phyloP scores from a whole-genome alignment of 2,888 invertebrate genomes.

The Phyto melanocephala region DNA sequence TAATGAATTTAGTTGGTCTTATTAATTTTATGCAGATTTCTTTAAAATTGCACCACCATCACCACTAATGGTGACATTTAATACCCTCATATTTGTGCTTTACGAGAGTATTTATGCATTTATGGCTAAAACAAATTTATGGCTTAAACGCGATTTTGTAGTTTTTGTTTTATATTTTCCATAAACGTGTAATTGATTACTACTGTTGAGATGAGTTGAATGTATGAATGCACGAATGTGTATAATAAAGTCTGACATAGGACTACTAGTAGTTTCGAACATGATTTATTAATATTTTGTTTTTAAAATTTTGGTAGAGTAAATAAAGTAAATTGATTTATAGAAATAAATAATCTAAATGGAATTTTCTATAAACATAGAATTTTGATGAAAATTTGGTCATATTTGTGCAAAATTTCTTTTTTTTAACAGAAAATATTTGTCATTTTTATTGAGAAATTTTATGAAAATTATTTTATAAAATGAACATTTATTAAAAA shows the following conservation, averaged over 20 bases:
- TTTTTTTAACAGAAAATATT: too few species aligned
- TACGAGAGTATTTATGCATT: constrained; percentile 42
- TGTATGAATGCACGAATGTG: too few species aligned
- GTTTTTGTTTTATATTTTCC: constrained; percentile 1
- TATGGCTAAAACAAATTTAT: constrained; percentile 54
- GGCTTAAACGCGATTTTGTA: constrained; percentile 35
- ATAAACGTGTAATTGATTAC: constrained; percentile 48
- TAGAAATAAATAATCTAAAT: too few species aligned
- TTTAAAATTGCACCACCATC: background rate
- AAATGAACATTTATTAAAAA: too few species aligned
- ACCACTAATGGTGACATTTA: constrained; percentile 38
- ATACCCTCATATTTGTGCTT: constrained; percentile 26
- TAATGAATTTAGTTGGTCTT: constrained; percentile 12
- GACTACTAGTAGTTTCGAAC: background rate
- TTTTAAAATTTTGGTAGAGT: too few species aligned
- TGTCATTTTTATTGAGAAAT: too few species aligned
- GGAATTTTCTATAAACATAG: too few species aligned
- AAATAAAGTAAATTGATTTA: too few species aligned
- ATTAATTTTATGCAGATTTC: background rate
- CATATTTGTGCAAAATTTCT: too few species aligned
- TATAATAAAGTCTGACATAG: background rate
- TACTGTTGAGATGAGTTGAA: constrained; percentile 22
- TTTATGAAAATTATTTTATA: too few species aligned
- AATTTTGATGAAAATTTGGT: too few species aligned
- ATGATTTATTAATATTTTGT: constrained; percentile 13